Evolutionary conservation across 2,888 invertebrate species (phyloP).

Genomic region (Drosophila nigricruria): DNA sequence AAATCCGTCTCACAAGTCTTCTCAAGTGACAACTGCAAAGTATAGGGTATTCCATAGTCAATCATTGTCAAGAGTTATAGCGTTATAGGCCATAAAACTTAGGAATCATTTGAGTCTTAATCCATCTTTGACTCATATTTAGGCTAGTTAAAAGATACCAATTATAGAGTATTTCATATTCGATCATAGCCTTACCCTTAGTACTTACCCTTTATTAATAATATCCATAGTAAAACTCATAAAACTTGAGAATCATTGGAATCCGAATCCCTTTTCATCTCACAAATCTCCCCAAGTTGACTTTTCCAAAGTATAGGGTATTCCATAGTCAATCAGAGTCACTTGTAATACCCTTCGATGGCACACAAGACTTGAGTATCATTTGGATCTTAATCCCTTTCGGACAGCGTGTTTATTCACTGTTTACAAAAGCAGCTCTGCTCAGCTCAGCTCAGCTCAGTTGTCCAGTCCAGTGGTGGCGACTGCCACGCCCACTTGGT

Average conservation of each 20-base stretch:
- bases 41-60: not conserved
- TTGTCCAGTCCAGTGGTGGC: constrained; percentile 6
- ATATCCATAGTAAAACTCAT: too few relatives aligned
- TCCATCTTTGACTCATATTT: not conserved
- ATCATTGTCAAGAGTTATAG: not conserved
- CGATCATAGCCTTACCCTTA: too few relatives aligned
- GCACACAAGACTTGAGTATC: not conserved
- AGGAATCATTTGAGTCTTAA: not conserved
- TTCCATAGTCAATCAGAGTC: not conserved
- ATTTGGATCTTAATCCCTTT: not conserved
- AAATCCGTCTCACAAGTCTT: not conserved
- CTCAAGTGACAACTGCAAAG: fast-evolving
- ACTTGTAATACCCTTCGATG: not conserved
- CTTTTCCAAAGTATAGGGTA: not conserved
- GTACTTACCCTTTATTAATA: too few relatives aligned
- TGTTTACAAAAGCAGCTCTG: not conserved
- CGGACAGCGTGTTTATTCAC: constrained; percentile 2
- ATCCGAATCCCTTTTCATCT: too few relatives aligned
- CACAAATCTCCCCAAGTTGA: not conserved
- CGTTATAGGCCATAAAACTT: too few relatives aligned
- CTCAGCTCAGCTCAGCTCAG: constrained; percentile 14
- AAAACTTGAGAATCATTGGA: not conserved
- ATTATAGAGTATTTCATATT: not conserved
- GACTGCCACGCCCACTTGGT: constrained; percentile 45
- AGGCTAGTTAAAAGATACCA: fast-evolving